A percentile compares a stretch with the other conserved stretches of the same genome.
Evolutionary conservation across 2,113 vertebrate genomes (phyloP).

Genomic region (Microtus pennsylvanicus): DNA sequence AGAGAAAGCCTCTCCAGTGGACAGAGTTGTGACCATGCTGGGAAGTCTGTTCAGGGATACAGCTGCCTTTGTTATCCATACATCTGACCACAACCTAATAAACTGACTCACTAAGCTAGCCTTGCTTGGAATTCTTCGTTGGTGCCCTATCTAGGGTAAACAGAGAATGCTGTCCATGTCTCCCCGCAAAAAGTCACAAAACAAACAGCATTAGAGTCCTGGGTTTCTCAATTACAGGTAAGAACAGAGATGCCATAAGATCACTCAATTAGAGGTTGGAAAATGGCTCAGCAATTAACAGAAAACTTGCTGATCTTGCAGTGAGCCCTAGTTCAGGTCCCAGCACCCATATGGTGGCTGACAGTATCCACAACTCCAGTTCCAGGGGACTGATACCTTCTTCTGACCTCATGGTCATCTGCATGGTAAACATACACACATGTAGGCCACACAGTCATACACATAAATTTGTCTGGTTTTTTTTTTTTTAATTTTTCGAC

Average conservation of each 20-base stretch:
- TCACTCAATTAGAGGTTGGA: conserved; percentile 16
- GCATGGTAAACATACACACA: background rate
- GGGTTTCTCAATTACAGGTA: conserved; percentile 51
- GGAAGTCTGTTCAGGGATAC: background rate
- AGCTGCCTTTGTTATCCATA: background rate
- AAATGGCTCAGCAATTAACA: background rate
- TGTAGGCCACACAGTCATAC: background rate
- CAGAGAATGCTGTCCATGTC: background rate
- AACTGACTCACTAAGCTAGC: background rate
- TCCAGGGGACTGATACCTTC: background rate
- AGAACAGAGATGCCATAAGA: conserved; percentile 13
- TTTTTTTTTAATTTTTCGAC: background rate
- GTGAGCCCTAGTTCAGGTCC: background rate
- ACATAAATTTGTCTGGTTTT: background rate
- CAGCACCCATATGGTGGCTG: background rate
- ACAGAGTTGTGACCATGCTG: background rate
- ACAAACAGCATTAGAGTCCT: conserved; percentile 18
- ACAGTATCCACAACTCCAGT: background rate
- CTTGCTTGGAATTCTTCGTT: background rate
- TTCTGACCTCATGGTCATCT: background rate
- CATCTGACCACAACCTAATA: background rate
- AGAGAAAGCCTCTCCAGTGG: background rate
- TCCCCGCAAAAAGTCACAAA: background rate
- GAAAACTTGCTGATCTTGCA: background rate
- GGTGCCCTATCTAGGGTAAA: background rate